Evolutionary conservation across 2,888 invertebrate species (phyloP), one percentile per base, ranked within the genome.

Genomic region (Agrotis ipsilon): DNA sequence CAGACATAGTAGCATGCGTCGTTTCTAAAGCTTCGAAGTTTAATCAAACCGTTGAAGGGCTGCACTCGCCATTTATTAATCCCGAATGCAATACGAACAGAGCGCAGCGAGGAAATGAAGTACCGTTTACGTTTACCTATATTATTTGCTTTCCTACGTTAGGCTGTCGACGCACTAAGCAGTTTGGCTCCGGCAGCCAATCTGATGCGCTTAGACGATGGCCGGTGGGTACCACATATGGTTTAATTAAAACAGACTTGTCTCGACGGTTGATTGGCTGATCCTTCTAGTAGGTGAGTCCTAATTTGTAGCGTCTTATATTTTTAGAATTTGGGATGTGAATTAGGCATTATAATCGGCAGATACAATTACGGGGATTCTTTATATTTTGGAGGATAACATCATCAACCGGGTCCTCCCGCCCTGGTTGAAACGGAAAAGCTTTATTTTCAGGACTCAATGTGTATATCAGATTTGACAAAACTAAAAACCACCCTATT

Each of bases 21-120:
- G 21, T 72, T 60, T 45, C 24, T 59, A 60, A 66, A 55, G 51
- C 63, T 78, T 64, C 43, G 18, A 51, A 68, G 68, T 68, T 72
- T 57, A 68, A 68, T 78, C 49, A 65, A 68, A 61, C 72, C 19
- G 45, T 54, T 61, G 45, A 73, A 77, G 55, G 60, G 60, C 64
- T 64, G 18, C 51, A 64, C 3, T 46, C 43, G 32, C 51, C 43
- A 70, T 75, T 75, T 67, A 80, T 67, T 75, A 70, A 80, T 80
- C 49, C 55, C 43, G 52, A 70, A 52, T 71, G 62, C 80, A 68
- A 57, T 79, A 74, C 84, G 87, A 77, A 80, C 49, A 68, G 24
- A 52, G 54, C 73, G 82, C 85, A 82, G 78, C 67, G 80, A 88
- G 89, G 90, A 90, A 90, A 91, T 91, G 88, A 89, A 84, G 78